Base-by-base conservation (phyloP, 2,113 vertebrate genomes). In the Lasiurus cinereus region DNA sequence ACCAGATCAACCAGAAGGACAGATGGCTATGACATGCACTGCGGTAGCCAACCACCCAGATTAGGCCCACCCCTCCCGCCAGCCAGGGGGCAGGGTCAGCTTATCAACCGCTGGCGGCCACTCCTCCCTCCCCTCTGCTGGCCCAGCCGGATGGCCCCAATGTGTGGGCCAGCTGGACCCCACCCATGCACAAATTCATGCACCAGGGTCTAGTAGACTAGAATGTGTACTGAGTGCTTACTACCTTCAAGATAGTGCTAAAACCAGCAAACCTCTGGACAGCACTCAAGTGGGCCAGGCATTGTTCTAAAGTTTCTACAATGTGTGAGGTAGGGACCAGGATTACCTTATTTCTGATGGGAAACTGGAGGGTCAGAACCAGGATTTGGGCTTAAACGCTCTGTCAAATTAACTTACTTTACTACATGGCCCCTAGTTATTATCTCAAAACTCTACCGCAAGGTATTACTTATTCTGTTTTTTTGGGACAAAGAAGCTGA, bases 281-380 rank as follows among this genome's bases (percentile, higher is more conserved):
- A 15, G 50, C 0, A 1, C 16, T 64, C 64, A 56, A 5, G 15
- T 7, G 16, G 46, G 11, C 59, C 66, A 24, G 70, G 24, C 74
- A 24, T 59, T 22, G 21, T 50, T 83, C 19, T 62, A 9, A 64
- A 90, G 36, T 43, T 31, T 50, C 36, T 64, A 48, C 19, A 46
- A 5, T 19, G 0, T 5, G 2, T 0, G 6, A 77, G 9, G 36
- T 15, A 3, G 22, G 39, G 19, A 56, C 46, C 70, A 24, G 18
- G 19, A 13, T 66, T 46, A n/a, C 22, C 12, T 18, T n/a, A 0
- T 24, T 85, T 90, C 6, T 0, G 6, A 15, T 6, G 2, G 27
- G 36, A 88, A 77, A 54, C 39, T 15, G 70, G 72, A 91, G 9
- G 8, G 33, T 11, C 33, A 43, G 15, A 78, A 50, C 16, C n/a